A percentile compares a stretch with the other conserved stretches of the same genome.
Conservation (phyloP, 2,888 invertebrate genomes). For the Euplexia lucipara region DNA sequence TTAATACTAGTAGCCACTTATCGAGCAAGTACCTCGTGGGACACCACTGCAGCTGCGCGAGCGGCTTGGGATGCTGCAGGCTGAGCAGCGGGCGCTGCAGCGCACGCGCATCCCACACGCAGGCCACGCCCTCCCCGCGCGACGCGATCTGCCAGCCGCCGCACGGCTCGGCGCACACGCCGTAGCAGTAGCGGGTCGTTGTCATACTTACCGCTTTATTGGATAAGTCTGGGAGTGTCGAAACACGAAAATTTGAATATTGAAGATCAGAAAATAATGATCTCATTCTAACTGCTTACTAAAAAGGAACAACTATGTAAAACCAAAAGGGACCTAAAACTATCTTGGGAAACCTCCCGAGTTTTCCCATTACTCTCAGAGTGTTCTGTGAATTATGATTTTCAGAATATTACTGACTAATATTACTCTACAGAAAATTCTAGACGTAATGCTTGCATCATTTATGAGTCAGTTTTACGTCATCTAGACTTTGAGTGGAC, state of each 20-base stretch:
- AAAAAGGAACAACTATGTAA: not conserved
- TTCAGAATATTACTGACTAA: slow-evolving; percentile 11
- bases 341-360: not conserved
- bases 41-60: slow-evolving; percentile 96
- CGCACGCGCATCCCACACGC: slow-evolving; percentile 97
- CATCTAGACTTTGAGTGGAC: not conserved
- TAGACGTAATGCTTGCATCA: slow-evolving; percentile 7
- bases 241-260: no score
- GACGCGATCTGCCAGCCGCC: slow-evolving; percentile 96
- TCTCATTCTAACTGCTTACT: not conserved
- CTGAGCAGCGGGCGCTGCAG: slow-evolving; percentile 96
- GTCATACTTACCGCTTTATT: slow-evolving; percentile 93
- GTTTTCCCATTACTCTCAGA: slow-evolving; percentile 6
- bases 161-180: slow-evolving; percentile 95
- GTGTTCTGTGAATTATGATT: slow-evolving; percentile 14
- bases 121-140: slow-evolving; percentile 95
- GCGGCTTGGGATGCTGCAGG: slow-evolving; percentile 92
- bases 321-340: not conserved
- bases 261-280: not conserved
- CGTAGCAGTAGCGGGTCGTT: slow-evolving; percentile 96
- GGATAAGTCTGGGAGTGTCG: slow-evolving; percentile 90
- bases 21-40: slow-evolving; percentile 90
- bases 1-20: no score
- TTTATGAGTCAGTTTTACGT: slow-evolving; percentile 15
- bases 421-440: not conserved